A percentile compares a stretch with the other conserved stretches of the same genome.
phyloP scores from a whole-genome alignment of 2,888 invertebrate genomes.

The Drosophila siamana region DNA sequence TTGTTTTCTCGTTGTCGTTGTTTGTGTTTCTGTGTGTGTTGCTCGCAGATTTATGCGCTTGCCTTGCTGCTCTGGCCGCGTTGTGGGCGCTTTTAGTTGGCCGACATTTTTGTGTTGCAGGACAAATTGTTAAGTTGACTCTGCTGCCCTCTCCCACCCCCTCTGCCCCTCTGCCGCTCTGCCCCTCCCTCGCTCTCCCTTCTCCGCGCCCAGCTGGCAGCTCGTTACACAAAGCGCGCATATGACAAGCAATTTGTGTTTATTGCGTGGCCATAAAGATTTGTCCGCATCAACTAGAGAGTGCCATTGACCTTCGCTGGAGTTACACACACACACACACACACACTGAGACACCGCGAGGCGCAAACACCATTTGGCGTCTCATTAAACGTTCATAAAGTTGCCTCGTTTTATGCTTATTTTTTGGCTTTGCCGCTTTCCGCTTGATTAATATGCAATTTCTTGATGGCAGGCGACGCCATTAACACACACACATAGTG shows the following conservation, averaged over 20 bases:
- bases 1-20: constrained; percentile 13
- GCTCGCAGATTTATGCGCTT: constrained; percentile 60
- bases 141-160: neutral
- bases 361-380: constrained; percentile 52
- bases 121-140: constrained; percentile 72
- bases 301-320: constrained; percentile 66
- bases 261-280: constrained; percentile 75
- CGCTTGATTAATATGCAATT: constrained; percentile 77
- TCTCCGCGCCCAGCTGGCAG: constrained; percentile 9
- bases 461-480: constrained; percentile 68
- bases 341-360: constrained; percentile 9
- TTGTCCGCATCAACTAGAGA: constrained; percentile 51
- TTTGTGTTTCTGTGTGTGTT: too few relatives aligned
- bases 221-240: constrained; percentile 74
- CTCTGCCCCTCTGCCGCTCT: neutral
- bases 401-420: constrained; percentile 38
- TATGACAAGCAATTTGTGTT: constrained; percentile 80
- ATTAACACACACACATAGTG: constrained; percentile 58
- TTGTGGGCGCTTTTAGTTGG: constrained; percentile 31
- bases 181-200: neutral
- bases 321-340: constrained; percentile 24
- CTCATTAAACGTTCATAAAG: constrained; percentile 73
- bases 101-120: constrained; percentile 29
- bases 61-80: constrained; percentile 15
- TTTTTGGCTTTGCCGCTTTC: constrained; percentile 48